A percentile compares a stretch with the other conserved stretches of the same genome.
Evolutionary conservation across 1,140 invertebrate species (phyloP).

Genomic region (Hypothenemus hampei): DNA sequence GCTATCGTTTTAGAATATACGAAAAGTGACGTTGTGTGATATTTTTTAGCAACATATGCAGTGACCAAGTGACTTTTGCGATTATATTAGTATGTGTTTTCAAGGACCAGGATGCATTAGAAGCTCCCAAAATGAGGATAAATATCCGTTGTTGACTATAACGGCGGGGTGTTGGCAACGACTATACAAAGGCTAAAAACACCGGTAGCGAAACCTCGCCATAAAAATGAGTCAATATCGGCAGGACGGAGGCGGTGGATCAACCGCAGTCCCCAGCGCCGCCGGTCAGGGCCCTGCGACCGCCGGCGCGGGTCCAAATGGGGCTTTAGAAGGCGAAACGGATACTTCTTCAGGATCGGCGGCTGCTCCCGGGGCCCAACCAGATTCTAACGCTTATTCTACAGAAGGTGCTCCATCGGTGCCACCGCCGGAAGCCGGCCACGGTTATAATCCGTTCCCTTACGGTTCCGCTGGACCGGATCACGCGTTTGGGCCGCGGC

Average conservation of each 20-base stretch:
- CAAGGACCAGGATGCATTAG: constrained; percentile 44
- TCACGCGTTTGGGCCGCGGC: constrained; percentile 43
- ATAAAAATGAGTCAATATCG: constrained; percentile 47
- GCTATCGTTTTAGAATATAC: constrained; percentile 56
- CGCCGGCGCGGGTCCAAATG: constrained; percentile 26
- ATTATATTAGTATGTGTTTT: constrained; percentile 48
- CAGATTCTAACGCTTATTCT: constrained; percentile 28
- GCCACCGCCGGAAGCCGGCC: constrained; percentile 30
- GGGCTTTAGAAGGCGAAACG: constrained; percentile 24
- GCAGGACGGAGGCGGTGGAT: constrained; percentile 38
- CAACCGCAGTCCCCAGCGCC: constrained; percentile 28
- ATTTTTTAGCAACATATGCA: constrained; percentile 41
- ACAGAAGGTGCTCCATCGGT: constrained; percentile 22
- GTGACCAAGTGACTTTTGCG: constrained; percentile 47
- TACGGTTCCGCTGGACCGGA: constrained; percentile 40
- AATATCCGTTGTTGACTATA: constrained; percentile 48
- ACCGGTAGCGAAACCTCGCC: constrained; percentile 42
- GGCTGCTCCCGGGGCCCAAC: constrained; percentile 10
- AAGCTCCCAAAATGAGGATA: constrained; percentile 41
- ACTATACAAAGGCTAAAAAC: constrained; percentile 42
- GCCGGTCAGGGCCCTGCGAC: constrained; percentile 30
- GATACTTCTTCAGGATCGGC: constrained; percentile 15
- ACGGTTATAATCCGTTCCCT: constrained; percentile 36
- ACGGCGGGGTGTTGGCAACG: constrained; percentile 51
- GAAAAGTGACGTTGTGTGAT: constrained; percentile 44